These are phyloP conservation scores for Melierax canorus DNA, from an alignment of 2,113 vertebrate genomes.

Conservation along the genomic window DNA sequence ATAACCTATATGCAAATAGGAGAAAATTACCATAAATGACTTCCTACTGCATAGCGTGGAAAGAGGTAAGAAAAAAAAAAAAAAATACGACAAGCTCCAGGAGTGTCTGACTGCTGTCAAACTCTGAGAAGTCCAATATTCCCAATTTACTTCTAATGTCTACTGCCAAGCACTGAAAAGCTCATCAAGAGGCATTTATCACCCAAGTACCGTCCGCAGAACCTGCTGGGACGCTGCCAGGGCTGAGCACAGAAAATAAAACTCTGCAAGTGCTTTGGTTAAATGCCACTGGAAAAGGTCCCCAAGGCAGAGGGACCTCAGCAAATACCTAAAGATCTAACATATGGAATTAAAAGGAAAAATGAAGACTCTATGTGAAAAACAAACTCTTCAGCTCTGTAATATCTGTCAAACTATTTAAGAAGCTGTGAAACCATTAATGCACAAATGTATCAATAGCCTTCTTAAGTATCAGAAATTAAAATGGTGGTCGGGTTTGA, in stretches of 20 bases:
- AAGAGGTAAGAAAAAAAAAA: constrained; percentile 56
- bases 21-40: constrained; percentile 76
- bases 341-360: neutral
- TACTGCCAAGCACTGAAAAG: constrained; percentile 25
- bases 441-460: neutral
- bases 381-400: neutral
- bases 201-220: neutral
- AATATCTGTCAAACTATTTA: neutral
- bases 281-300: neutral
- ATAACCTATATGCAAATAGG: constrained; percentile 87
- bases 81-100: constrained; percentile 49
- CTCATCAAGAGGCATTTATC: neutral
- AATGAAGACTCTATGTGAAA: neutral
- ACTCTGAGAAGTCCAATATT: constrained; percentile 23
- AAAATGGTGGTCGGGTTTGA: neutral
- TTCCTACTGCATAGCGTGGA: constrained; percentile 67
- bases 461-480: neutral
- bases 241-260: neutral
- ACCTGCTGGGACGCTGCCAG: neutral
- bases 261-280: neutral
- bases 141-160: constrained; percentile 16
- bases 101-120: constrained; percentile 63
- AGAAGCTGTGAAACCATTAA: neutral
- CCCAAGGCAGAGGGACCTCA: neutral
- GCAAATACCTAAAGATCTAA: too few species aligned